phyloP scores from a whole-genome alignment of 1,140 invertebrate species.

The Lamellibrachia luymesi region DNA sequence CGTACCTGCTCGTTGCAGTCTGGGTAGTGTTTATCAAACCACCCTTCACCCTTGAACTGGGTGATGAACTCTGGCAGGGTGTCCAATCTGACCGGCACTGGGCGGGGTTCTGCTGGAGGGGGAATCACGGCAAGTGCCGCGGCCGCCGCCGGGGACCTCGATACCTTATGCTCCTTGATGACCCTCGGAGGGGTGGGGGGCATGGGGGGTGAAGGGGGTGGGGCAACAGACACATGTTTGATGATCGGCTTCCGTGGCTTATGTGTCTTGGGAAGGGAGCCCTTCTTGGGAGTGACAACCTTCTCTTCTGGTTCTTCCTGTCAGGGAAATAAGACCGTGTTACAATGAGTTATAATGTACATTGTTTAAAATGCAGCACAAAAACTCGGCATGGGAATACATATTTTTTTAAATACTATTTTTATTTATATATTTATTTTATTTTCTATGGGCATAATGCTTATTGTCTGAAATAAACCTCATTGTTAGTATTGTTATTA shows the following conservation, averaged over 20 bases:
- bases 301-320: neutral
- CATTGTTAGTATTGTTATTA: too few relatives aligned
- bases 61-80: conserved; percentile 47
- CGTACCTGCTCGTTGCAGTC: conserved; percentile 46
- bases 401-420: neutral
- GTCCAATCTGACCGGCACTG: neutral
- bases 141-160: neutral
- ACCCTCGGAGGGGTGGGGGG: neutral
- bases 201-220: neutral
- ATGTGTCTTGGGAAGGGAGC: neutral
- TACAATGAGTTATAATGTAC: neutral
- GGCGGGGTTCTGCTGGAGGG: neutral
- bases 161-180: neutral
- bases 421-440: too few relatives aligned
- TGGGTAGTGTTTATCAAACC: conserved; percentile 54
- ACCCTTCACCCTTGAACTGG: conserved; percentile 49
- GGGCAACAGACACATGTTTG: neutral
- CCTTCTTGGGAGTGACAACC: neutral
- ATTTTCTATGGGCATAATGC: too few relatives aligned
- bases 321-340: neutral
- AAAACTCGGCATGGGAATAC: neutral
- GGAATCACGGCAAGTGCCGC: neutral
- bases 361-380: neutral
- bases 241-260: conserved; percentile 7
- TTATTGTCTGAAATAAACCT: too few relatives aligned